These are phyloP conservation scores for Ispidina lecontei DNA, from an alignment of 2,797 vertebrate species.

Conservation along the genomic window DNA sequence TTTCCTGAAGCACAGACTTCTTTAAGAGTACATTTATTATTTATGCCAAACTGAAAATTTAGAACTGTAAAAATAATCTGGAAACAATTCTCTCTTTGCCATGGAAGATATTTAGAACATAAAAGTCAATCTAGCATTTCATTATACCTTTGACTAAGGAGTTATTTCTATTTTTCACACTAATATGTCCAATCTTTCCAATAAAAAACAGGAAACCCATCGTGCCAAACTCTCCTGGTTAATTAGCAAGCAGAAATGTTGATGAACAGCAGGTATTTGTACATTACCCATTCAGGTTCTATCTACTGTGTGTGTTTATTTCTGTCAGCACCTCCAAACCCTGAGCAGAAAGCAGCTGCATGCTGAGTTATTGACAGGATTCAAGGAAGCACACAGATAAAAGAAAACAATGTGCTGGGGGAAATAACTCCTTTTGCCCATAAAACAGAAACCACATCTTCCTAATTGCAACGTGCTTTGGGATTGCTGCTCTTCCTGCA, in stretches of 20 bases:
- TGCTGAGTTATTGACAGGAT: slow-evolving; percentile 46
- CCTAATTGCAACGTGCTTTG: slow-evolving; percentile 28
- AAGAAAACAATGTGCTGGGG: background rate
- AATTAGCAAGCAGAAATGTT: slow-evolving; percentile 23
- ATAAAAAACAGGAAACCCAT: background rate
- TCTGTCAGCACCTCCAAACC: slow-evolving; percentile 9
- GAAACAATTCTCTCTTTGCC: background rate
- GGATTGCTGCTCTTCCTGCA: slow-evolving; percentile 4
- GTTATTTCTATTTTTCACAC: slow-evolving; percentile 8
- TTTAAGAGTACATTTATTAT: background rate
- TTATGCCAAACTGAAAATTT: background rate
- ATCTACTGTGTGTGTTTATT: background rate
- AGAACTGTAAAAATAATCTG: background rate
- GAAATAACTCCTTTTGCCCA: background rate
- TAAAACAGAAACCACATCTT: background rate
- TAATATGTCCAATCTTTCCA: background rate
- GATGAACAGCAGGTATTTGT: slow-evolving; percentile 29
- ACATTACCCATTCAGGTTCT: background rate
- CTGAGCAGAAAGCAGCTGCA: slow-evolving; percentile 20
- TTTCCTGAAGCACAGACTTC: background rate
- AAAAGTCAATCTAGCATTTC: background rate
- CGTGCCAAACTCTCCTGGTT: background rate
- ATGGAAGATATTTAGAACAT: background rate
- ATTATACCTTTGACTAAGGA: background rate
- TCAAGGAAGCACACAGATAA: slow-evolving; percentile 30